These are phyloP conservation scores for Spea hammondii DNA, from an alignment of 2,797 vertebrate genomes.

Conservation along the genomic window DNA sequence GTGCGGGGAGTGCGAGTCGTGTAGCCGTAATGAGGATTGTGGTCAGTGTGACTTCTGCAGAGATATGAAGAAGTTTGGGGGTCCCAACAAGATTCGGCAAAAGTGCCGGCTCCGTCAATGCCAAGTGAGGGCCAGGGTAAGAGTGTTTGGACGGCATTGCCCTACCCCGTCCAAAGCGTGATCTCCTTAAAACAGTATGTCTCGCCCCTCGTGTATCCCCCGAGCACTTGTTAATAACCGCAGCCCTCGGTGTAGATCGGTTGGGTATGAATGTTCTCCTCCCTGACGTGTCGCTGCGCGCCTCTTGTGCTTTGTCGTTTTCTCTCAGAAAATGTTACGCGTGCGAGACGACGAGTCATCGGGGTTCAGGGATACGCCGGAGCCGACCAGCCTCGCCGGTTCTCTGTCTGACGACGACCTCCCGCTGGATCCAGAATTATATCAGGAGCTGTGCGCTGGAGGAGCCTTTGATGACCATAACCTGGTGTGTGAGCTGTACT, in stretches of 20 bases:
- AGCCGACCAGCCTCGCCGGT: slow-evolving; percentile 75
- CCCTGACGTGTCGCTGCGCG: too few relatives aligned
- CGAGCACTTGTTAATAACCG: too few relatives aligned
- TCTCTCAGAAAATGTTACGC: slow-evolving; percentile 83
- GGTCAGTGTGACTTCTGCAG: slow-evolving; percentile 93
- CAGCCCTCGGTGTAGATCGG: too few relatives aligned
- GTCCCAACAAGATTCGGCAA: slow-evolving; percentile 94
- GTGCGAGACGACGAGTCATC: slow-evolving; percentile 82
- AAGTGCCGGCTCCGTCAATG: slow-evolving; percentile 93
- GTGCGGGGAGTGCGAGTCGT: slow-evolving; percentile 94
- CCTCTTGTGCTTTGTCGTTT: neutral
- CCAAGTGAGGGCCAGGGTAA: slow-evolving; percentile 88
- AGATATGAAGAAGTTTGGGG: slow-evolving; percentile 97
- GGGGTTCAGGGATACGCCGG: slow-evolving; percentile 79
- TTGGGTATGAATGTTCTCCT: neutral
- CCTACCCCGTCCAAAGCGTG: neutral
- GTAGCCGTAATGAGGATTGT: slow-evolving; percentile 87
- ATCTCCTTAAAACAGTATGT: neutral
- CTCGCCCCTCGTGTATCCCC: too few relatives aligned
- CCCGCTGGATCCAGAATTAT: slow-evolving; percentile 82
- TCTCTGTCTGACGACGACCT: slow-evolving; percentile 84
- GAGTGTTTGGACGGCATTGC: slow-evolving; percentile 39
- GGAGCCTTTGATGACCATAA: slow-evolving; percentile 75
- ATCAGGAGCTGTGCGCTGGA: slow-evolving; percentile 79
- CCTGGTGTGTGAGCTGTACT: slow-evolving; percentile 58